A percentile compares a stretch with the other conserved stretches of the same genome.
phyloP scores from a whole-genome alignment of 2,888 invertebrate genomes.

The Anaspis maculata region DNA sequence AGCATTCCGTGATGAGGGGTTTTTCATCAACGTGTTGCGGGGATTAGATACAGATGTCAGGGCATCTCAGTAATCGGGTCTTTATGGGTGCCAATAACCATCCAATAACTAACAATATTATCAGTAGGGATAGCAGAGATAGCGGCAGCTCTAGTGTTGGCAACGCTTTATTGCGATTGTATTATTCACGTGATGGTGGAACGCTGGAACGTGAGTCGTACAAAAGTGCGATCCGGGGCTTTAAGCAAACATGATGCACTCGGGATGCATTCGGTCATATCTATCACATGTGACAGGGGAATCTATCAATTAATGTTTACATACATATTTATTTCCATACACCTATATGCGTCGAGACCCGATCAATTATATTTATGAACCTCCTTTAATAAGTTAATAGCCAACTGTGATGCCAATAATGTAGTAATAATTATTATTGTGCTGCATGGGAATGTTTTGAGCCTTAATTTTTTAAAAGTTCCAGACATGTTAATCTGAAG shows the following conservation, averaged over 20 bases:
- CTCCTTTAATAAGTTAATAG: too few relatives aligned
- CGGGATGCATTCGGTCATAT: constrained; percentile 15
- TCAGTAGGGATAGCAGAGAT: constrained; percentile 30
- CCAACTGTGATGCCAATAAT: too few relatives aligned
- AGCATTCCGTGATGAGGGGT: constrained; percentile 12
- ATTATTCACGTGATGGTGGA: constrained; percentile 22
- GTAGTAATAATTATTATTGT: too few relatives aligned
- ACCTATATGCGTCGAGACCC: constrained; percentile 19
- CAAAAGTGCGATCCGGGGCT: constrained; percentile 16
- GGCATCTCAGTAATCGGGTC: constrained; percentile 30
- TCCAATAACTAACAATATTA: constrained; percentile 37
- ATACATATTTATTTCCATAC: too few relatives aligned
- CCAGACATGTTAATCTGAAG: too few relatives aligned
- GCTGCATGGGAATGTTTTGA: too few relatives aligned
- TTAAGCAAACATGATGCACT: constrained; percentile 18
- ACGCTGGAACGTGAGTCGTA: constrained; percentile 17
- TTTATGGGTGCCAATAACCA: constrained; percentile 38
- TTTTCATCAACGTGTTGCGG: constrained; percentile 15
- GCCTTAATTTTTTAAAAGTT: too few relatives aligned
- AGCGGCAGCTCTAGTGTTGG: constrained; percentile 29
- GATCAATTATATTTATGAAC: constrained; percentile 17
- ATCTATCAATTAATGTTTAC: constrained; percentile 26
- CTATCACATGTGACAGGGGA: constrained; percentile 17
- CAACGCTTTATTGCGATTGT: constrained; percentile 21
- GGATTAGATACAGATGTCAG: constrained; percentile 34